Percentiles rank a stretch among this genome's conserved stretches.
Evolutionary conservation across 1,140 invertebrate species (phyloP).

Genomic region (Ips typographus): DNA sequence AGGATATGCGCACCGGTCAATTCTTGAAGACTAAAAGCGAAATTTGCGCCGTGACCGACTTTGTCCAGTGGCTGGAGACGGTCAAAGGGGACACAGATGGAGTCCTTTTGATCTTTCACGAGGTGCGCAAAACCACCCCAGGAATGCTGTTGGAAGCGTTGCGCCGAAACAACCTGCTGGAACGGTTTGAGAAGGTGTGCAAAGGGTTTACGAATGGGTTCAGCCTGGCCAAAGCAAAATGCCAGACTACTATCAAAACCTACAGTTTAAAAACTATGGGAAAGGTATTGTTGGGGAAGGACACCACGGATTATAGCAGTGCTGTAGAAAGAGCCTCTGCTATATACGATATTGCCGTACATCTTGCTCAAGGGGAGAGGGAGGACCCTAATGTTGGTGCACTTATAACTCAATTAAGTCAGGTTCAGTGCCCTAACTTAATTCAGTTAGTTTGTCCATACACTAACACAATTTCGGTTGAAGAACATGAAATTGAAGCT

Average conservation of each 20-base stretch:
- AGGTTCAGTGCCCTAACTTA: slow-evolving; percentile 54
- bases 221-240: slow-evolving; percentile 68
- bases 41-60: slow-evolving; percentile 75
- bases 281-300: slow-evolving; percentile 65
- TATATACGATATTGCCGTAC: slow-evolving; percentile 63
- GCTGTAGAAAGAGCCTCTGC: slow-evolving; percentile 63
- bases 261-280: slow-evolving; percentile 68
- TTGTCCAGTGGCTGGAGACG: slow-evolving; percentile 74
- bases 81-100: slow-evolving; percentile 64
- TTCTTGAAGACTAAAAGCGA: slow-evolving; percentile 83
- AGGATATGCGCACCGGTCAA: slow-evolving; percentile 75
- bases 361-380: slow-evolving; percentile 61
- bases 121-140: slow-evolving; percentile 70
- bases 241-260: slow-evolving; percentile 64
- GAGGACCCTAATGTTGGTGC: slow-evolving; percentile 55
- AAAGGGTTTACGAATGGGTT: slow-evolving; percentile 78
- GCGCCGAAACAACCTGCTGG: slow-evolving; percentile 70
- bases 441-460: slow-evolving; percentile 62
- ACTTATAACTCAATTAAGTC: slow-evolving; percentile 49
- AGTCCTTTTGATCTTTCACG: slow-evolving; percentile 75
- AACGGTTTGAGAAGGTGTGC: slow-evolving; percentile 68
- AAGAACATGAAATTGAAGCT: slow-evolving; percentile 64
- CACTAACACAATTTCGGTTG: slow-evolving; percentile 62
- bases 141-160: slow-evolving; percentile 76
- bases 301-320: slow-evolving; percentile 60